Percentiles rank a stretch among this genome's conserved stretches.
Evolutionary conservation across 2,113 vertebrate genomes (phyloP).

Genomic region (Sebastes schlegelii): DNA sequence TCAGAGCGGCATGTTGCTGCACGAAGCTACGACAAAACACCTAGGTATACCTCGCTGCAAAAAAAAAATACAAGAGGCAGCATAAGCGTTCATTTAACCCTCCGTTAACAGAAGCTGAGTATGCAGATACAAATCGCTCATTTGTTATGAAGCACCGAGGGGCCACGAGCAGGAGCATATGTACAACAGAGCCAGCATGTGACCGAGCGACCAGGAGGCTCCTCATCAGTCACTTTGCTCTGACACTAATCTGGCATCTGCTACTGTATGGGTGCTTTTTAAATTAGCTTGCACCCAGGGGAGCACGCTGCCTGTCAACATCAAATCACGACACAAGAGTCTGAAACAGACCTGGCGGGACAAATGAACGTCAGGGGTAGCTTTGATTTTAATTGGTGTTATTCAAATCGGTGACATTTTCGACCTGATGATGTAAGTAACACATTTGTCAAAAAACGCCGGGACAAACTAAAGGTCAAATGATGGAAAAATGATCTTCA

Average conservation of each 20-base stretch:
- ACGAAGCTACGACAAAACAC: constrained; percentile 9
- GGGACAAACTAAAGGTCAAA: neutral
- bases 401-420: constrained; percentile 22
- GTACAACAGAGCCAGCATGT: constrained; percentile 58
- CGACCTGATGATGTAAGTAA: constrained; percentile 6
- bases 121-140: constrained; percentile 35
- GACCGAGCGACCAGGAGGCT: constrained; percentile 58
- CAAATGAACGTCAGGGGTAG: neutral
- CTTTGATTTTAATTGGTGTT: constrained; percentile 39
- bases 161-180: constrained; percentile 40
- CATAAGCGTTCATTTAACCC: constrained; percentile 46
- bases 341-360: constrained; percentile 54
- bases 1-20: constrained; percentile 29
- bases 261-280: constrained; percentile 67
- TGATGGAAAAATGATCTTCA: neutral
- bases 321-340: constrained; percentile 59
- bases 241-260: constrained; percentile 79
- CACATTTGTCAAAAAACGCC: neutral
- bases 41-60: neutral
- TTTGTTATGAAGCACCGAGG: constrained; percentile 48
- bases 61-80: constrained; percentile 11
- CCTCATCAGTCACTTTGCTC: constrained; percentile 74
- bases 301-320: constrained; percentile 63
- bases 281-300: constrained; percentile 72
- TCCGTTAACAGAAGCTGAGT: constrained; percentile 50